Evolutionary conservation across 2,888 invertebrate genomes (phyloP).

Genomic region (Diadegma fenestrale): DNA sequence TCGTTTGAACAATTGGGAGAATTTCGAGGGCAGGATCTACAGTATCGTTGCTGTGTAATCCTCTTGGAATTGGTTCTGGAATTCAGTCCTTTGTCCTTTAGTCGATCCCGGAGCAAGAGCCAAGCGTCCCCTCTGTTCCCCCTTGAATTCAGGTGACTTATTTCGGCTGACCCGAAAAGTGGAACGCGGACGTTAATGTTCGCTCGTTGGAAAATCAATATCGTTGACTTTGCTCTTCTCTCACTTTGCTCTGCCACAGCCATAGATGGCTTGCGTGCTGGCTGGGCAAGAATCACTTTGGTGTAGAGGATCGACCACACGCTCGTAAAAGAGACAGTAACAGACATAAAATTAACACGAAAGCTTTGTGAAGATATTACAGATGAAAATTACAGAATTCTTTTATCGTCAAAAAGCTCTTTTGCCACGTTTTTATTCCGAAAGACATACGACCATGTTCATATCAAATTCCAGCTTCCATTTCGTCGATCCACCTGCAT

Average conservation of each 20-base stretch:
- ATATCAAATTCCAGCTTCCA: background rate
- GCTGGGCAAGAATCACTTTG: background rate
- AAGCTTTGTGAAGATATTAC: background rate
- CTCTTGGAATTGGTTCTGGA: conserved; percentile 42
- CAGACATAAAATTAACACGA: conserved; percentile 2
- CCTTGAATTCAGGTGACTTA: background rate
- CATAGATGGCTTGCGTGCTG: background rate
- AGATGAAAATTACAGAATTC: background rate
- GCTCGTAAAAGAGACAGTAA: background rate
- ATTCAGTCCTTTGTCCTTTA: conserved; percentile 22
- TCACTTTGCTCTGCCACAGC: background rate
- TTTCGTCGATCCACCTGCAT: background rate
- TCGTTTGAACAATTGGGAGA: background rate
- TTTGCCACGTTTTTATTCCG: background rate
- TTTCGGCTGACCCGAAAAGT: background rate
- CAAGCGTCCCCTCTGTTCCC: background rate
- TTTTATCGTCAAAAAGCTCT: background rate
- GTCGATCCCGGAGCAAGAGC: background rate
- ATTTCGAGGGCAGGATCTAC: conserved; percentile 10
- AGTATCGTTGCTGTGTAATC: conserved; percentile 35
- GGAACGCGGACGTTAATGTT: conserved; percentile 5
- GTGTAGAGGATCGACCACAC: background rate
- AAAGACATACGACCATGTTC: background rate
- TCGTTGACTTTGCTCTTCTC: conserved; percentile 21
- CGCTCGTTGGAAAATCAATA: conserved; percentile 31